Conservation (phyloP, 2,113 vertebrate species). For the Cisticola juncidis region DNA sequence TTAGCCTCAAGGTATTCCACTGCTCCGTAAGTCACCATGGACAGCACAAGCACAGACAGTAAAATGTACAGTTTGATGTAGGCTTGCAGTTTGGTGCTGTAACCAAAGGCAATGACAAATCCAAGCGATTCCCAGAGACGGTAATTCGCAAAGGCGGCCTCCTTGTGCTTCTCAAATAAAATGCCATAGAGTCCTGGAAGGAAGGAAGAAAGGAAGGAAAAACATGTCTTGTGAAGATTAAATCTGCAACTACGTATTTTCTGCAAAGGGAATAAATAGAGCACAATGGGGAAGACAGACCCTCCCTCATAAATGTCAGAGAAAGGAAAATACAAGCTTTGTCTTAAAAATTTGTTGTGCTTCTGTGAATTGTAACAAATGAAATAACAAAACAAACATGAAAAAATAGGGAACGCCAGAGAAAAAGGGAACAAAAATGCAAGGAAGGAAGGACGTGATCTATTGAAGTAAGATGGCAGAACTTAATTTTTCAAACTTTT, state of each 20-base stretch:
- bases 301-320: background rate
- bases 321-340: background rate
- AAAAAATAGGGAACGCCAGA: background rate
- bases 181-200: conserved; percentile 85
- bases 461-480: background rate
- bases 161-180: conserved; percentile 85
- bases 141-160: conserved; percentile 93
- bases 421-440: background rate
- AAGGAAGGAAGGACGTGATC: background rate
- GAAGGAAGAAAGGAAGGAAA: background rate
- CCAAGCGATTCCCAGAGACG: conserved; percentile 93
- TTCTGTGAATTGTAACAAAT: background rate
- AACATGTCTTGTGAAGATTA: background rate
- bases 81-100: conserved; percentile 85
- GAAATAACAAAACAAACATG: background rate
- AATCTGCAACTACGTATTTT: background rate
- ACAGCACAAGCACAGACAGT: conserved; percentile 73
- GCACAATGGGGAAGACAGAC: background rate
- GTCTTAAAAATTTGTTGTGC: background rate
- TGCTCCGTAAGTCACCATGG: conserved; percentile 69
- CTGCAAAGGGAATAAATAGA: background rate
- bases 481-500: background rate
- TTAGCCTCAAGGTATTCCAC: conserved; percentile 81
- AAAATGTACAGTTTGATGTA: conserved; percentile 85
- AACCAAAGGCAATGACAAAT: conserved; percentile 88